Conservation (phyloP, 2,113 vertebrate species). For the Sardina pilchardus region DNA sequence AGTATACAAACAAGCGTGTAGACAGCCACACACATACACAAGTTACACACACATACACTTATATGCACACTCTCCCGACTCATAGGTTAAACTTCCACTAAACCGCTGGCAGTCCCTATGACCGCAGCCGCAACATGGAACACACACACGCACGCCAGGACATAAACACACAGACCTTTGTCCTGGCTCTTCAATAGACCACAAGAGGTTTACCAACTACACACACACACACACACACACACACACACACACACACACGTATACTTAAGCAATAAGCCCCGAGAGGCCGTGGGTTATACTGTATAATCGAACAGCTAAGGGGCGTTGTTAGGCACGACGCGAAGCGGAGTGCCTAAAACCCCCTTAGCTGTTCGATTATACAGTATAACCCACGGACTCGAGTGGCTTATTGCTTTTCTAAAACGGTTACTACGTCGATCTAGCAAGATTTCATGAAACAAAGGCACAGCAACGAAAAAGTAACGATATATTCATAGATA, state of each 20-base stretch:
- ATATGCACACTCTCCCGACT: background rate
- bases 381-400: too few species aligned
- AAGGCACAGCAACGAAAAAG: too few species aligned
- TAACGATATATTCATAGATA: too few species aligned
- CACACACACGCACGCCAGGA: background rate
- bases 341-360: too few species aligned
- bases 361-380: too few species aligned
- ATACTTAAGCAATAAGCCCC: too few species aligned
- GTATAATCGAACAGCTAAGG: too few species aligned
- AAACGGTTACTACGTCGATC: too few species aligned
- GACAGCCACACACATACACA: background rate
- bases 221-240: background rate
- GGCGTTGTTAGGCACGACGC: too few species aligned
- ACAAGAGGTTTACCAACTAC: background rate
- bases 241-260: constrained; percentile 7
- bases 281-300: too few species aligned
- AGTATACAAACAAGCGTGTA: background rate
- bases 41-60: background rate
- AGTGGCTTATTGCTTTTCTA: too few species aligned
- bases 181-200: background rate
- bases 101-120: background rate
- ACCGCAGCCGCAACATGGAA: constrained; percentile 2
- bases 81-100: background rate
- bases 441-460: too few species aligned
- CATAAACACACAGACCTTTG: background rate